These are phyloP conservation scores for Drosophila diplacantha DNA, from an alignment of 2,888 invertebrate species.

Conservation along the genomic window DNA sequence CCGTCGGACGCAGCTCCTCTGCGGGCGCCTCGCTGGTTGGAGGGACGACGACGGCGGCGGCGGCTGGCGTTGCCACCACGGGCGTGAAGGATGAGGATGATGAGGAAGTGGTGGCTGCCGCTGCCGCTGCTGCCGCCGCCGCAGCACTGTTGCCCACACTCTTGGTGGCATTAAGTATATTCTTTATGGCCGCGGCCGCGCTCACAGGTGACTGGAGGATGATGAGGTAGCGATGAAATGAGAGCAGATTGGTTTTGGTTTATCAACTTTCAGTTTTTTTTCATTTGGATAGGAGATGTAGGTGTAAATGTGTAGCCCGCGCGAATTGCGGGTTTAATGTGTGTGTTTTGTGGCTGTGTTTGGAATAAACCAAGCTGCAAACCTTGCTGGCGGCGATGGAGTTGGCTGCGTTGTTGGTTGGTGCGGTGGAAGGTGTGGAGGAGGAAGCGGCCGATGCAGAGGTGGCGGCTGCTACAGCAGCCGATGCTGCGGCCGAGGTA, in stretches of 20 bases:
- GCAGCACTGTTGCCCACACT: slow-evolving; percentile 65
- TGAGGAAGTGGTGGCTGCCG: slow-evolving; percentile 27
- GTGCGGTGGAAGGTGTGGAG: slow-evolving; percentile 28
- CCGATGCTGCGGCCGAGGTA: slow-evolving; percentile 62
- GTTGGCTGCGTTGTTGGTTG: slow-evolving; percentile 29
- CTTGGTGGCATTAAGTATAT: slow-evolving; percentile 74
- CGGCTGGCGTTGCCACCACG: slow-evolving; percentile 4
- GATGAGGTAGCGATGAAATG: slow-evolving; percentile 61
- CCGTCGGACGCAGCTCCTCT: slow-evolving; percentile 47
- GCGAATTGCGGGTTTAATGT: slow-evolving; percentile 6
- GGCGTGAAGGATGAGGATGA: slow-evolving; percentile 24
- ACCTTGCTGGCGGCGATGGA: slow-evolving; percentile 70
- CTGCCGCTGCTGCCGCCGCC: slow-evolving; percentile 37
- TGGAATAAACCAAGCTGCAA: slow-evolving; percentile 56
- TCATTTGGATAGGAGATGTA: slow-evolving; percentile 19
- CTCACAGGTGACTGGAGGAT: slow-evolving; percentile 72
- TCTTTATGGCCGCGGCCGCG: slow-evolving; percentile 75
- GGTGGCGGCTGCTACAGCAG: slow-evolving; percentile 52
- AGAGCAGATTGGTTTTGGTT: slow-evolving; percentile 56
- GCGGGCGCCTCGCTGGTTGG: slow-evolving; percentile 20
- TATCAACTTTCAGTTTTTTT: slow-evolving; percentile 20
- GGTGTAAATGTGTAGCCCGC: not conserved
- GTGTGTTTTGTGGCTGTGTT: slow-evolving; percentile 21
- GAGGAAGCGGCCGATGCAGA: slow-evolving; percentile 54
- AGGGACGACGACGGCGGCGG: slow-evolving; percentile 2